phyloP scores from a whole-genome alignment of 2,888 invertebrate genomes.

The Lasioglossum malachurum region DNA sequence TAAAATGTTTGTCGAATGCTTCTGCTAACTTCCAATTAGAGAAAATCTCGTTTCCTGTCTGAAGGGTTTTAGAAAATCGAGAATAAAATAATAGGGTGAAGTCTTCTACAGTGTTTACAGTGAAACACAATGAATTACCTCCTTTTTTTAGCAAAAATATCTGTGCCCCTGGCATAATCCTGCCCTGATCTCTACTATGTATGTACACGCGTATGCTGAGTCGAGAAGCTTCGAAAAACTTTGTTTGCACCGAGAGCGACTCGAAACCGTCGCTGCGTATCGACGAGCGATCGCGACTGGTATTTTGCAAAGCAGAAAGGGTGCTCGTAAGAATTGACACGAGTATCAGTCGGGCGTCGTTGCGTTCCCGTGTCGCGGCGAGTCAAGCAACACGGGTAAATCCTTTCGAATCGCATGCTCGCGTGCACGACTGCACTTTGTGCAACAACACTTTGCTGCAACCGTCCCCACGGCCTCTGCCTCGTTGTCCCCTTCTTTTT shows the following conservation, averaged over 20 bases:
- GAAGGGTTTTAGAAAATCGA: background rate
- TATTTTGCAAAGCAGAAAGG: conserved; percentile 11
- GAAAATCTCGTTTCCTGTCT: background rate
- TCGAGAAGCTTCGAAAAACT: no score
- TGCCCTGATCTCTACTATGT: no score
- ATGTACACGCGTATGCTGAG: no score
- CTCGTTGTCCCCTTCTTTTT: background rate
- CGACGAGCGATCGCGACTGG: background rate
- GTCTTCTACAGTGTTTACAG: no score
- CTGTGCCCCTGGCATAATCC: no score
- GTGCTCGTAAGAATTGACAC: conserved; percentile 19
- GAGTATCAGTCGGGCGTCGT: conserved; percentile 12
- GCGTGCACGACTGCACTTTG: conserved; percentile 32
- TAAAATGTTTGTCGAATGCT: background rate
- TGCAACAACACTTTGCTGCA: conserved; percentile 31
- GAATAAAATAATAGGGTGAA: no score
- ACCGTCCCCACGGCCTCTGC: background rate
- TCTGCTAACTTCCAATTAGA: background rate
- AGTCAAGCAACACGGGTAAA: conserved; percentile 9
- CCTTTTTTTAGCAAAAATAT: no score
- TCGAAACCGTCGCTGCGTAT: conserved; percentile 5
- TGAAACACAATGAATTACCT: no score
- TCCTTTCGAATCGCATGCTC: conserved; percentile 40
- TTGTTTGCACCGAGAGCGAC: background rate
- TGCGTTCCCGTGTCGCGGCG: conserved; percentile 2